phyloP scores from a whole-genome alignment of 2,113 vertebrate species.

The Pedionomus torquatus region DNA sequence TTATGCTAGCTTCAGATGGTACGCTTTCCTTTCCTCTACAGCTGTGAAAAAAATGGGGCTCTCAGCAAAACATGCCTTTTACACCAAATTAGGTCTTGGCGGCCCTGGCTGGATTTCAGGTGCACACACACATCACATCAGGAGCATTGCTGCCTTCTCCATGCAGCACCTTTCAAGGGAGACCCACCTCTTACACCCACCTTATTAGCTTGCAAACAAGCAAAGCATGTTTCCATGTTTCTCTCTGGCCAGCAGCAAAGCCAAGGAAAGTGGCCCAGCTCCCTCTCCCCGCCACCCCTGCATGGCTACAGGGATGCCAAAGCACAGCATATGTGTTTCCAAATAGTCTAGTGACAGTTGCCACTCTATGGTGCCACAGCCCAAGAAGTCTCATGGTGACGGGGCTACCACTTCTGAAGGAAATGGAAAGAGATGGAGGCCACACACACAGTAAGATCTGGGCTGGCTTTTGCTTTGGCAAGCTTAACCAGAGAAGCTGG shows the following conservation, averaged over 20 bases:
- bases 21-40: fast-evolving
- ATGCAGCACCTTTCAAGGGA: background rate
- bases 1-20: background rate
- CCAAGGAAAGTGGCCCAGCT: background rate
- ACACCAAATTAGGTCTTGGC: background rate
- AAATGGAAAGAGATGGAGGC: background rate
- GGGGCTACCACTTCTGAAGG: background rate
- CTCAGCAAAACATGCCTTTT: background rate
- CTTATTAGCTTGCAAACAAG: background rate
- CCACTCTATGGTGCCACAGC: background rate
- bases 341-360: fast-evolving
- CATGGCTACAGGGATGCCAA: fast-evolving
- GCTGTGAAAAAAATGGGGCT: background rate
- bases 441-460: background rate
- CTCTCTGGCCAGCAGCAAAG: background rate
- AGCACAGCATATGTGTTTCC: fast-evolving
- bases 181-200: background rate
- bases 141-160: background rate
- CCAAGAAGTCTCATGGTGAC: background rate
- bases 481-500: fast-evolving
- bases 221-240: background rate
- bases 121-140: fast-evolving
- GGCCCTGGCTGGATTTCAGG: background rate
- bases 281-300: background rate
- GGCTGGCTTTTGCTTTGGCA: background rate